phyloP scores from a whole-genome alignment of 2,113 vertebrate species.

The Equus quagga region DNA sequence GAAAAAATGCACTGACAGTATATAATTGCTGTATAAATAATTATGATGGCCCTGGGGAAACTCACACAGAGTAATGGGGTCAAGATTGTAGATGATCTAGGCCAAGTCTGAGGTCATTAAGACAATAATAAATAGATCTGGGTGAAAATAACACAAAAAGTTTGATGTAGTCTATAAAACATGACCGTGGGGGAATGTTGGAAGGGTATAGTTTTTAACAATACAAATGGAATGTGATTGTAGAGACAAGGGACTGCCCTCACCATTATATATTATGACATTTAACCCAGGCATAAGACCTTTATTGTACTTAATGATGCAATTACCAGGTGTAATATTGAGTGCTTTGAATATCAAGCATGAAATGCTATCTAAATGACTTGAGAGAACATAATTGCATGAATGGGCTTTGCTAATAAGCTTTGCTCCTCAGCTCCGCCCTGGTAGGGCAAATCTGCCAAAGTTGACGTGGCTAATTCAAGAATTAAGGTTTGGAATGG shows the following conservation, averaged over 20 bases:
- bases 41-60: neutral
- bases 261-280: neutral
- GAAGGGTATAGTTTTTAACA: neutral
- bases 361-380: neutral
- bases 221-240: neutral
- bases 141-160: neutral
- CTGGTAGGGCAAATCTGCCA: neutral
- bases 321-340: neutral
- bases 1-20: neutral
- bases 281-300: slow-evolving; percentile 40
- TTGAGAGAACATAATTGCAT: slow-evolving; percentile 3
- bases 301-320: slow-evolving; percentile 13
- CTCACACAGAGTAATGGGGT: neutral
- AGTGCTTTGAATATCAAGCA: slow-evolving; percentile 47
- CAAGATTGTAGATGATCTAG: neutral
- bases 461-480: neutral
- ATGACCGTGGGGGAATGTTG: neutral
- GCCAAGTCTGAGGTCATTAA: neutral
- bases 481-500: neutral
- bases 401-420: neutral
- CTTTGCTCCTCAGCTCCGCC: neutral
- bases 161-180: neutral
- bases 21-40: neutral
- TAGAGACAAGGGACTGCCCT: neutral
- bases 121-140: slow-evolving; percentile 29